Base-by-base conservation (phyloP, 2,113 vertebrate genomes). In the Cavia aperea region DNA sequence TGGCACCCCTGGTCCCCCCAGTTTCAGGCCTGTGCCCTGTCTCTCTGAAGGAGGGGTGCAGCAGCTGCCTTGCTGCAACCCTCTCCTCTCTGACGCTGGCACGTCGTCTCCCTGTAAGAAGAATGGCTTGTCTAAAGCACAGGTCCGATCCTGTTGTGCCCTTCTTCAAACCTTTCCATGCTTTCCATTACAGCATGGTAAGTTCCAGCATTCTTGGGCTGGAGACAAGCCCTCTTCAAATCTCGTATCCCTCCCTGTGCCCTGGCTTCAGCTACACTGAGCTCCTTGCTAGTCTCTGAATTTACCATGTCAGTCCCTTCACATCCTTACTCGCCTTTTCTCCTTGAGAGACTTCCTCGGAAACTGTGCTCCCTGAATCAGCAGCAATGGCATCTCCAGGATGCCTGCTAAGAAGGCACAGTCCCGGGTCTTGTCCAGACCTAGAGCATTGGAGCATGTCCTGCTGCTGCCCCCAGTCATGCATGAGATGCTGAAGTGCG, bases 401-500 rank as follows among this genome's bases (percentile, higher is more conserved):
- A 84, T 49, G 58, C 31, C 77, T 24, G 23, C 36, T 73, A 54
- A 81, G 77, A 58, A 46, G 24, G 77, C 73, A 43, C 58, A 85
- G 43, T 39, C 51, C 13, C 26, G 4, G 51, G 39, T 39, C 66
- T 60, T 46, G 24, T 31, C 31, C n/a, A 54, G 81, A 51, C 24
- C 36, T 26, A n/a, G 33, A 18, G 60, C 3, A 19, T 15, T 46
- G 49, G 56, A 54, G 24, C 54, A 23, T 39, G 31, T 7, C 15
- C 31, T 23, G 43, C 5, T 15, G 68, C 75, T 16, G n/a, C 29
- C 36, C 56, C 62, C 0, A 1, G 8, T 5, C 58, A 49, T 3
- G 2, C 0, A 0, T 6, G 7, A 18, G 43, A 7, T 2, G 1
- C 49, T 3, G 26, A 65, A 36, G 12, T 31, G n/a, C 19, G 65